Conservation (phyloP, 92 coral and sea anemone genomes). For the Epizoanthus stellaris region DNA sequence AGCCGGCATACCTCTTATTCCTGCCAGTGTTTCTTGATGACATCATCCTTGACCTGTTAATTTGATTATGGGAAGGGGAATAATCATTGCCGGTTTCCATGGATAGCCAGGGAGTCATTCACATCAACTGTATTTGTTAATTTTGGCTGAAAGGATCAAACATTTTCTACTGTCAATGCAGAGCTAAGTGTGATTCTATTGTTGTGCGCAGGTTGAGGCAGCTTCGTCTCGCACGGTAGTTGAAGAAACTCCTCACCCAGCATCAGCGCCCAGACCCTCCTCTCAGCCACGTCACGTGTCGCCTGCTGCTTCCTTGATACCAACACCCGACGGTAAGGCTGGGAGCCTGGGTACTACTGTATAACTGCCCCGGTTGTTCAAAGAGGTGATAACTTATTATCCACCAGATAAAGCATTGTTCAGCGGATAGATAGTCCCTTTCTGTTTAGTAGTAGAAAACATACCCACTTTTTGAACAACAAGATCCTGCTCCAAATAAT, state of each 20-base stretch:
- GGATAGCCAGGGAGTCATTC: no score
- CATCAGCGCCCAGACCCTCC: conserved; percentile 68
- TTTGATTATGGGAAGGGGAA: no score
- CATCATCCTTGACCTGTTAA: neutral
- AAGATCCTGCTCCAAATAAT: no score
- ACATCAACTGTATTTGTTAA: no score
- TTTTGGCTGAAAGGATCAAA: no score
- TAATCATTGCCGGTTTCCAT: no score
- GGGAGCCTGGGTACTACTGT: neutral
- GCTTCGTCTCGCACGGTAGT: conserved; percentile 34
- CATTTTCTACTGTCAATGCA: no score
- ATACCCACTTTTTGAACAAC: neutral
- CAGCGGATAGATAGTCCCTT: neutral
- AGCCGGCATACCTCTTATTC: no score
- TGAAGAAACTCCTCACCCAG: conserved; percentile 63
- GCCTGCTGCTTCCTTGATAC: conserved; percentile 53
- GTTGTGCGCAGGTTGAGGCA: conserved; percentile 18
- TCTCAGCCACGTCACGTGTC: conserved; percentile 61
- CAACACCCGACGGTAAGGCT: conserved; percentile 76
- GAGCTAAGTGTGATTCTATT: neutral
- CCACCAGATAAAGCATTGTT: neutral
- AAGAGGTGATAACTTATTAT: no score
- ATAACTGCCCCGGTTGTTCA: neutral
- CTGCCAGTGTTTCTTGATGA: neutral
- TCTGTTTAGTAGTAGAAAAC: neutral